Base-by-base conservation (phyloP, 2,797 vertebrate species). In the Gymnoscopelus microlampas region DNA sequence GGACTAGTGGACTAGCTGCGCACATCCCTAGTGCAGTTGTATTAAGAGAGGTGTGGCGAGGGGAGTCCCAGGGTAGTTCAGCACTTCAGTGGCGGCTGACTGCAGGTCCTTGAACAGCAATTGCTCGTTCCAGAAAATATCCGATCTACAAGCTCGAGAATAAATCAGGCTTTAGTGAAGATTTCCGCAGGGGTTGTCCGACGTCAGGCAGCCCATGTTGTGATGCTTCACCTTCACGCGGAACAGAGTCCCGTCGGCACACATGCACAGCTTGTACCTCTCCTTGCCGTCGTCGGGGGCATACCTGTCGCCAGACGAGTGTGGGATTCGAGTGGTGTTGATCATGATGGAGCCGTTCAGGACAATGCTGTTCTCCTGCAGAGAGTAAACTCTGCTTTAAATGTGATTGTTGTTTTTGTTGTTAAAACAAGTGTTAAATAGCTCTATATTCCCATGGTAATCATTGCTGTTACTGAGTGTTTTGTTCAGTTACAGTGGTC, bases 201-300 rank as follows among this genome's bases (percentile, higher is more conserved):
- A 93, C 0, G 95, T 96, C 88, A 97, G 96, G 86, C 98, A 99
- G 79, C 98, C 98, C 96, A 97, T 97, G 92, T 97, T 98, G 55
- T 86, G 85, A 68, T 94, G 92, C 9, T 95, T 98, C 71, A 99
- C 98, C 86, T 95, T 95, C 0, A 99, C 96, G 74, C 94, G 95
- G 91, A 99, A 99, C 54, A 99, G 93, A 0, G 95, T 98, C 55
- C 98, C 97, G 0, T 99, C 98, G 0, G 95, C 96, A 72, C 98
- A 99, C 96, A 98, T 94, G 54, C 98, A 99, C 14, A 99, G 95
- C 92, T 99, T 99, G 92, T 98, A 99, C 39, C 98, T 94, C 79
- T 97, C 94, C 91, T 94, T 91, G 47, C 93, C 93, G 3, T 95
- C 93, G 0, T 94, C 91, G 1, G 88, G 94, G 8, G 39, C 39